Conservation (phyloP, 2,113 vertebrate genomes). For the Taurulus bubalis region DNA sequence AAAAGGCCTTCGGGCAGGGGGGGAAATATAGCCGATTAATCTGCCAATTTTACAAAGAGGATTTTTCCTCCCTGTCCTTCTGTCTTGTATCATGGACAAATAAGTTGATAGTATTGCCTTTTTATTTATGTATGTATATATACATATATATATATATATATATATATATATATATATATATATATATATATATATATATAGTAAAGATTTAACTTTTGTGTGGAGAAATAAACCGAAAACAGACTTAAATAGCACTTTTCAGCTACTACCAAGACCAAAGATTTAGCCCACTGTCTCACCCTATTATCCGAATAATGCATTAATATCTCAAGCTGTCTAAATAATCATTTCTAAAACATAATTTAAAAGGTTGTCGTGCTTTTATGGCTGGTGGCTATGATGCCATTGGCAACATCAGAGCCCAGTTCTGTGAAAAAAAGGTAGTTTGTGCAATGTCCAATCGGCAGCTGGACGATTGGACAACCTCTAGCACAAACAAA, state of each 20-base stretch:
- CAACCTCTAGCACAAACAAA: constrained; percentile 43
- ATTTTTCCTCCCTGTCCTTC: neutral
- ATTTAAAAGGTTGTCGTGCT: no score
- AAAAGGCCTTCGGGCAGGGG: neutral
- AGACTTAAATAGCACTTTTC: neutral
- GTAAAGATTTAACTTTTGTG: neutral
- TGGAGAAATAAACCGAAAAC: neutral
- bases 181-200: neutral
- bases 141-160: no score
- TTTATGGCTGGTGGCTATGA: no score
- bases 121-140: no score
- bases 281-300: neutral
- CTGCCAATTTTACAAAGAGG: neutral
- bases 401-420: neutral
- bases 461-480: neutral
- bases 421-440: neutral
- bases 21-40: neutral
- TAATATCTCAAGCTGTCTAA: neutral
- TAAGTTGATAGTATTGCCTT: neutral
- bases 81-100: neutral
- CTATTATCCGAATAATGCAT: neutral
- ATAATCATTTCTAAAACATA: neutral
- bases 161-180: no score
- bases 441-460: neutral
- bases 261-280: neutral